Evolutionary conservation across 2,888 invertebrate species (phyloP).

Genomic region (Chelonus formosanus): DNA sequence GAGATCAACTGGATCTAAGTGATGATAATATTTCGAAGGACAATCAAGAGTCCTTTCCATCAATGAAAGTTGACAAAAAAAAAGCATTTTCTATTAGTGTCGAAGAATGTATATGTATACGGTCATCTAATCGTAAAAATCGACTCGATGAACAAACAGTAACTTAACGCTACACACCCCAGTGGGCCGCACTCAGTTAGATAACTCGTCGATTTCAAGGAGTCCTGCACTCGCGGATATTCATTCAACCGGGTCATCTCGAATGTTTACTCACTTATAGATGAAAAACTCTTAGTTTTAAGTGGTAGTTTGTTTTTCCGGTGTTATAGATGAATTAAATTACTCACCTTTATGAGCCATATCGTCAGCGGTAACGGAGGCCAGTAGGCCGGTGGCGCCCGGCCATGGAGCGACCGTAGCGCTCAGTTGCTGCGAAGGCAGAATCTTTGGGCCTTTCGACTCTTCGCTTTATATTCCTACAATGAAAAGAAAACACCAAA

Average conservation of each 20-base stretch:
- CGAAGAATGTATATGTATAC: too few relatives aligned
- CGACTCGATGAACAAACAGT: constrained; percentile 55
- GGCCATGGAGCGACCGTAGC: constrained; percentile 85
- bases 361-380: constrained; percentile 78
- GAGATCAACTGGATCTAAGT: too few relatives aligned
- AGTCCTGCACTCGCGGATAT: constrained; percentile 47
- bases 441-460: constrained; percentile 69
- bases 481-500: constrained; percentile 13
- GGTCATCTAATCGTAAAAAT: not conserved
- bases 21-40: too few relatives aligned
- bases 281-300: constrained; percentile 27
- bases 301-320: not conserved
- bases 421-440: constrained; percentile 83
- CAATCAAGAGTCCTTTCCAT: too few relatives aligned
- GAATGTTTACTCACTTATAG: constrained; percentile 49
- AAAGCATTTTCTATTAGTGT: too few relatives aligned
- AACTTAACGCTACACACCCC: constrained; percentile 62
- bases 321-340: constrained; percentile 7
- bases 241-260: constrained; percentile 40
- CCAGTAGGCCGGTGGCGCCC: constrained; percentile 71
- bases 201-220: constrained; percentile 58
- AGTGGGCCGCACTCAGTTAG: constrained; percentile 59
- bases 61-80: too few relatives aligned
- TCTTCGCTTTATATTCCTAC: constrained; percentile 54
- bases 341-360: constrained; percentile 86